phyloP scores from a whole-genome alignment of 2,888 invertebrate species.

The Drosophila eohydei region DNA sequence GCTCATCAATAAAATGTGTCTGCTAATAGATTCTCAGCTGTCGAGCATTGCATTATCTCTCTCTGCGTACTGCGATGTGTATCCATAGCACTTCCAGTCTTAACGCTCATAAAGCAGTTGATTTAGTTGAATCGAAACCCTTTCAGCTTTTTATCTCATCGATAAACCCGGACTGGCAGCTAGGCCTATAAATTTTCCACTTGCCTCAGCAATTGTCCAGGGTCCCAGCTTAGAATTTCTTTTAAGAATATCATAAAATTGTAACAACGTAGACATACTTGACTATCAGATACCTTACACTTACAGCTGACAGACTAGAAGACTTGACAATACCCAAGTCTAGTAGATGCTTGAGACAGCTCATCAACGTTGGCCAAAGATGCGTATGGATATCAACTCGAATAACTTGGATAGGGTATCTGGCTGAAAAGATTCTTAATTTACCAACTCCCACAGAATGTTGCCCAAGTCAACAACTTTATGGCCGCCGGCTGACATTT shows the following conservation, averaged over 20 bases:
- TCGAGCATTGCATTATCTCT: constrained; percentile 7
- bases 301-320: too few relatives aligned
- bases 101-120: constrained; percentile 15
- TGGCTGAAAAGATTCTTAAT: not conserved
- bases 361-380: not conserved
- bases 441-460: not conserved
- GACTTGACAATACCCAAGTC: not conserved
- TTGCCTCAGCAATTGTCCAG: constrained; percentile 67
- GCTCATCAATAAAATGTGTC: constrained; percentile 25
- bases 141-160: constrained; percentile 54
- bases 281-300: constrained; percentile 10
- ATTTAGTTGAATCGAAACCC: constrained; percentile 32
- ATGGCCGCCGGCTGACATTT: constrained; percentile 35
- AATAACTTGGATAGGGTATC: not conserved
- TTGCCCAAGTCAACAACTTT: not conserved
- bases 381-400: not conserved
- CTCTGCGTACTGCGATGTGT: not conserved
- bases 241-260: constrained; percentile 67
- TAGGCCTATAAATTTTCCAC: constrained; percentile 54
- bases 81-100: constrained; percentile 10
- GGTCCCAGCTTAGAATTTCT: constrained; percentile 56
- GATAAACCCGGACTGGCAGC: constrained; percentile 47
- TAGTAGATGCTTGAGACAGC: not conserved
- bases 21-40: constrained; percentile 34
- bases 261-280: constrained; percentile 16